Conservation (phyloP, 2,113 vertebrate species). For the Cyanoliseus patagonus region DNA sequence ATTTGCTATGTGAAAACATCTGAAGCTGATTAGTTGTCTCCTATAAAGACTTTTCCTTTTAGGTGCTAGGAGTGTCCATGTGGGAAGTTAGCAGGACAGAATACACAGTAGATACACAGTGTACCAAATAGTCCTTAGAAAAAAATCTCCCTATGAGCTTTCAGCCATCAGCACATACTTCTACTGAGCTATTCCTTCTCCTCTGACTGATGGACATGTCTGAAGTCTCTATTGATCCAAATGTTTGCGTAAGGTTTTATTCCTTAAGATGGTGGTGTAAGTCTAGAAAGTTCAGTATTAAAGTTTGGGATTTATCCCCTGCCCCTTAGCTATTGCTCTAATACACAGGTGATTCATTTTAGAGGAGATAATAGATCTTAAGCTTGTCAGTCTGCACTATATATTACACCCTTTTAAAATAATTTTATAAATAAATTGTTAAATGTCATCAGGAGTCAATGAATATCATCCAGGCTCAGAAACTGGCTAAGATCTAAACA, state of each 20-base stretch:
- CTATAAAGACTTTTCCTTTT: not conserved
- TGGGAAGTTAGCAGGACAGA: not conserved
- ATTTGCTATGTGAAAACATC: not conserved
- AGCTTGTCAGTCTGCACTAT: not conserved
- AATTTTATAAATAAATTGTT: not conserved
- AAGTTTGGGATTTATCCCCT: not conserved
- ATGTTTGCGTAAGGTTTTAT: not conserved
- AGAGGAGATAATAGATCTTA: not conserved
- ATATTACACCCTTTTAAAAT: not conserved
- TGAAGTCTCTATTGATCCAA: not conserved
- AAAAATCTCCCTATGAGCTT: not conserved
- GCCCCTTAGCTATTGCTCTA: not conserved
- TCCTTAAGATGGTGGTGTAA: not conserved
- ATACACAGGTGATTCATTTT: not conserved
- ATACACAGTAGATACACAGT: not conserved
- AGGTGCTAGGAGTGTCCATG: not conserved
- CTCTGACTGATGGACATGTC: not conserved
- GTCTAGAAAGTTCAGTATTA: not conserved
- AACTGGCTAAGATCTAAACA: not conserved
- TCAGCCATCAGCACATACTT: not conserved
- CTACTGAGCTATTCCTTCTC: not conserved
- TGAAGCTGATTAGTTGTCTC: not conserved
- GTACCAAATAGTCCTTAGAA: not conserved
- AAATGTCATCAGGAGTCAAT: not conserved
- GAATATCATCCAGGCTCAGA: not conserved